phyloP scores from a whole-genome alignment of 2,888 invertebrate genomes.

The Meliscaeva auricollis region DNA sequence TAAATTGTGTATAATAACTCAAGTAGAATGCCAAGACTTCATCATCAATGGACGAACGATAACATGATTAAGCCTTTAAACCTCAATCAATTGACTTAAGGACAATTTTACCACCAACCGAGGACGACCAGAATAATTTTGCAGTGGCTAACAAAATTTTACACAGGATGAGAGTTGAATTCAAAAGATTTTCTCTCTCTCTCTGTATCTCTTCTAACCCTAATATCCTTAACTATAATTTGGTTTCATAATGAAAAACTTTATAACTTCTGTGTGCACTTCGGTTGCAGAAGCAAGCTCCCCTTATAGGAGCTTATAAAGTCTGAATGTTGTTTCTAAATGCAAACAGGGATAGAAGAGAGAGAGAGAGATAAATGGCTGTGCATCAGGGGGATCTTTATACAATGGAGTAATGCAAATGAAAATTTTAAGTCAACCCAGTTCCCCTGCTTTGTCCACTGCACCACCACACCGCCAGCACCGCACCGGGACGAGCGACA shows the following conservation, averaged over 20 bases:
- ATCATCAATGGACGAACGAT: not conserved
- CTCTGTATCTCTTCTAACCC: not conserved
- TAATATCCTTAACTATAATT: slow-evolving; percentile 51
- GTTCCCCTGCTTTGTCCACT: not conserved
- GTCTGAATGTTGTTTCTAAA: slow-evolving; percentile 34
- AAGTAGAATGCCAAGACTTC: not conserved
- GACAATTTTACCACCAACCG: not conserved
- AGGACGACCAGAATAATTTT: not conserved
- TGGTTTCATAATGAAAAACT: slow-evolving; percentile 51
- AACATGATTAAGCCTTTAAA: slow-evolving; percentile 7
- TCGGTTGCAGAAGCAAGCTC: slow-evolving; percentile 35
- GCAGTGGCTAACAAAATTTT: not conserved
- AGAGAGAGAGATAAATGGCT: slow-evolving; percentile 60
- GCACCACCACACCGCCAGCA: no score
- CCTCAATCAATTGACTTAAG: slow-evolving; percentile 8
- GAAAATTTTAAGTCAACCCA: slow-evolving; percentile 50
- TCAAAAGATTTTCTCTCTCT: not conserved
- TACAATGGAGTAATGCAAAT: slow-evolving; percentile 61
- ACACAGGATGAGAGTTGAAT: not conserved
- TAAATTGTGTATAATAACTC: not conserved
- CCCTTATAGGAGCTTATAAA: slow-evolving; percentile 43
- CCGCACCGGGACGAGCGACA: no score
- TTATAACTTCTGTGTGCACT: slow-evolving; percentile 52
- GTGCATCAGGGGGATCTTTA: slow-evolving; percentile 42
- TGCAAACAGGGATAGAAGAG: slow-evolving; percentile 38